Percentiles rank a stretch among this genome's conserved stretches.
These are phyloP conservation scores for Xanthostigma xanthostigma DNA, from an alignment of 2,888 invertebrate genomes.

Conservation along the genomic window DNA sequence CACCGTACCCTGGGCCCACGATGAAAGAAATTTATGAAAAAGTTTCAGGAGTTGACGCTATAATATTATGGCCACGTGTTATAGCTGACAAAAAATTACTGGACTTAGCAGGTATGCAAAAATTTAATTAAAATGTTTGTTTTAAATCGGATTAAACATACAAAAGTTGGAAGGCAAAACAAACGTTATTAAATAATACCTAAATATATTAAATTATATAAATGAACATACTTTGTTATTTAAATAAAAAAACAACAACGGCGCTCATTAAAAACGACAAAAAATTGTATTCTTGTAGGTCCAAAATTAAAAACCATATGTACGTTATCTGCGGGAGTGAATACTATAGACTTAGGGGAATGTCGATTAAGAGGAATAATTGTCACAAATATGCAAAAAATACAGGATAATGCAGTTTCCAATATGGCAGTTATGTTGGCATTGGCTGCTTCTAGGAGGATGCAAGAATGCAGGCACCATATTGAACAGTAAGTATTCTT, in stretches of 20 bases:
- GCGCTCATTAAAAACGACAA: too few relatives aligned
- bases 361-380: conserved; percentile 46
- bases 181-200: too few relatives aligned
- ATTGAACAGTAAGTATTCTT: conserved; percentile 32
- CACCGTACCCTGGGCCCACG: neutral
- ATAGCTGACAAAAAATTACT: conserved; percentile 39
- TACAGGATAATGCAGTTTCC: conserved; percentile 57
- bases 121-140: neutral
- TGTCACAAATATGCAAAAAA: conserved; percentile 59
- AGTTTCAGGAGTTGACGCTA: conserved; percentile 36
- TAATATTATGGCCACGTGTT: conserved; percentile 38
- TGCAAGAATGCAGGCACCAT: conserved; percentile 52
- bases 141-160: too few relatives aligned
- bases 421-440: conserved; percentile 59
- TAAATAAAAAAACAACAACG: too few relatives aligned
- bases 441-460: conserved; percentile 52
- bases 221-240: too few relatives aligned
- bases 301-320: conserved; percentile 51
- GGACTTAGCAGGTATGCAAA: conserved; percentile 40
- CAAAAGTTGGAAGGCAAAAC: too few relatives aligned
- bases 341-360: conserved; percentile 56
- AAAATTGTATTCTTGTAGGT: conserved; percentile 29
- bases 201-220: too few relatives aligned
- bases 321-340: conserved; percentile 68
- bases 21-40: conserved; percentile 29